Evolutionary conservation across 2,113 vertebrate species (phyloP).

Genomic region (Misgurnus anguillicaudatus): DNA sequence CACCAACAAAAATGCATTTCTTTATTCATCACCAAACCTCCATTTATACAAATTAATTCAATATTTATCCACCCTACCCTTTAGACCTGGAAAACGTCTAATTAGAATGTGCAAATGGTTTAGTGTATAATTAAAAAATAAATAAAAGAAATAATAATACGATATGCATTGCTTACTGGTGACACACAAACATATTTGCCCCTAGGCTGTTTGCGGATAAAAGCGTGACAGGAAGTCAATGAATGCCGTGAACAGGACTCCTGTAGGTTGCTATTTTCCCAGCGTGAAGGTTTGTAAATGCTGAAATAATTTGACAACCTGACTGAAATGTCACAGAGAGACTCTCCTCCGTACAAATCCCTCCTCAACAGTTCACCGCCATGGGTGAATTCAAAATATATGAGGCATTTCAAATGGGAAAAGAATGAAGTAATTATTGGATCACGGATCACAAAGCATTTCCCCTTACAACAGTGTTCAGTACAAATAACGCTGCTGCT

Average conservation of each 20-base stretch:
- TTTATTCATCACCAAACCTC: background rate
- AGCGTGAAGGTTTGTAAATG: slow-evolving; percentile 39
- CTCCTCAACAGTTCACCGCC: slow-evolving; percentile 15
- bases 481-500: background rate
- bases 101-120: slow-evolving; percentile 13
- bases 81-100: background rate
- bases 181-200: slow-evolving; percentile 34
- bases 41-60: slow-evolving; percentile 27
- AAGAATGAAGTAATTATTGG: slow-evolving; percentile 19
- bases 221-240: slow-evolving; percentile 48
- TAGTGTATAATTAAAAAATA: slow-evolving; percentile 21
- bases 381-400: slow-evolving; percentile 11
- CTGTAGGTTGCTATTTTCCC: slow-evolving; percentile 37
- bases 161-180: background rate
- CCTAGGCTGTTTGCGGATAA: background rate
- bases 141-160: background rate
- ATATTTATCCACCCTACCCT: slow-evolving; percentile 33
- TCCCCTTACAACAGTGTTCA: slow-evolving; percentile 12
- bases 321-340: slow-evolving; percentile 33
- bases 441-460: slow-evolving; percentile 32
- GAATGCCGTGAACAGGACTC: slow-evolving; percentile 31
- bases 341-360: slow-evolving; percentile 27
- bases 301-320: slow-evolving; percentile 27
- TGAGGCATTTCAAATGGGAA: slow-evolving; percentile 31
- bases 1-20: background rate